These are phyloP conservation scores for Stratiomys singularior DNA, from an alignment of 2,888 invertebrate genomes.

Conservation along the genomic window DNA sequence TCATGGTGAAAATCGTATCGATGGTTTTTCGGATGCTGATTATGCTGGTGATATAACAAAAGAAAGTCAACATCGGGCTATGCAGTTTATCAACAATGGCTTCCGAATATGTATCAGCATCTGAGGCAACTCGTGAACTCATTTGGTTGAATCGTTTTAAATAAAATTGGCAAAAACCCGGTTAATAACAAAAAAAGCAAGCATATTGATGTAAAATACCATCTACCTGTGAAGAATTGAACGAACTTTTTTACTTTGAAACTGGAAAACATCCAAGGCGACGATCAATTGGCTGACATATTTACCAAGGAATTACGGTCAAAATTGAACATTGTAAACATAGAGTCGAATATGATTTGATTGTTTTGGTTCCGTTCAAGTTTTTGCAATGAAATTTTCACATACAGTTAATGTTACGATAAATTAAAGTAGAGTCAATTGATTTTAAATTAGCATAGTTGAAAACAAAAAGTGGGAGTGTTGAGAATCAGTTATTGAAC, in stretches of 20 bases:
- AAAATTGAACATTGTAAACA: conserved; percentile 1
- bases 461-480: conserved; percentile 8
- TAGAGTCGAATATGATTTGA: conserved; percentile 2
- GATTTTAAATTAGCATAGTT: background rate
- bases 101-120: conserved; percentile 57
- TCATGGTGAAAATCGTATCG: background rate
- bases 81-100: conserved; percentile 56
- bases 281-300: conserved; percentile 13
- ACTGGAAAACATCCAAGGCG: conserved; percentile 14
- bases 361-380: background rate
- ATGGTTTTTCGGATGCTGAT: conserved; percentile 44
- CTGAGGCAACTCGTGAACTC: conserved; percentile 55
- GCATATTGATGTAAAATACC: conserved; percentile 48
- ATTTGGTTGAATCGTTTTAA: conserved; percentile 52
- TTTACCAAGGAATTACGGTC: conserved; percentile 25
- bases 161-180: conserved; percentile 48
- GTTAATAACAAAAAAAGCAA: conserved; percentile 49
- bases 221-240: conserved; percentile 39
- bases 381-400: no score
- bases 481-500: conserved; percentile 1
- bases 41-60: conserved; percentile 47
- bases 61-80: conserved; percentile 50
- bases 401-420: no score
- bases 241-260: conserved; percentile 30
- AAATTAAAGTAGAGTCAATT: no score